Evolutionary conservation across 1,140 invertebrate genomes (phyloP).

Genomic region (Drosophila ananassae): DNA sequence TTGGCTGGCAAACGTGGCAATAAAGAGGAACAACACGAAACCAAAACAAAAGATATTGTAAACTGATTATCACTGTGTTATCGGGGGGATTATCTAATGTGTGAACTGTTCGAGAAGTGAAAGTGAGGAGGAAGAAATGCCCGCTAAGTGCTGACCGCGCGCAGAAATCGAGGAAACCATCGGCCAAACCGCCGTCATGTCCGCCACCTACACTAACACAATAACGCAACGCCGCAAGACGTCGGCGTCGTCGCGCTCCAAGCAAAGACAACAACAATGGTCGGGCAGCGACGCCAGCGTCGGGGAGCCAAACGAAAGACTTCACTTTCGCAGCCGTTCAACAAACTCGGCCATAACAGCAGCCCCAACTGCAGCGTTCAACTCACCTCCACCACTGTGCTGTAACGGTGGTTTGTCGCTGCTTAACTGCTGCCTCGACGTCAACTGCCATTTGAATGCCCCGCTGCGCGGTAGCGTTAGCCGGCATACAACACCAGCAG

Average conservation of each 20-base stretch:
- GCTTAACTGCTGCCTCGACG: slow-evolving; percentile 75
- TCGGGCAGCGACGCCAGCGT: slow-evolving; percentile 46
- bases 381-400: slow-evolving; percentile 70
- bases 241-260: slow-evolving; percentile 48
- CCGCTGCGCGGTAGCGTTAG: slow-evolving; percentile 61
- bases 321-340: slow-evolving; percentile 79
- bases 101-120: slow-evolving; percentile 52
- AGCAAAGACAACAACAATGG: slow-evolving; percentile 55
- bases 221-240: slow-evolving; percentile 74
- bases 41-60: slow-evolving; percentile 10
- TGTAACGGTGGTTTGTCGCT: slow-evolving; percentile 73
- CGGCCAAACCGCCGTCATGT: slow-evolving; percentile 43
- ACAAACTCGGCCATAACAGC: slow-evolving; percentile 49
- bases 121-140: slow-evolving; percentile 46
- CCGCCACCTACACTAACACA: slow-evolving; percentile 53
- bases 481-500: slow-evolving; percentile 59
- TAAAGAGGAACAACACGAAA: slow-evolving; percentile 17
- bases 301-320: slow-evolving; percentile 77
- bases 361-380: slow-evolving; percentile 28
- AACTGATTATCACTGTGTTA: slow-evolving; percentile 26
- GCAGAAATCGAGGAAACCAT: slow-evolving; percentile 9
- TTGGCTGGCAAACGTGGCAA: slow-evolving; percentile 57
- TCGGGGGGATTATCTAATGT: slow-evolving; percentile 19
- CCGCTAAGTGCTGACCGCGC: slow-evolving; percentile 18
- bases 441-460: slow-evolving; percentile 77